phyloP scores from a whole-genome alignment of 2,113 vertebrate genomes.

The Corythoichthys intestinalis region DNA sequence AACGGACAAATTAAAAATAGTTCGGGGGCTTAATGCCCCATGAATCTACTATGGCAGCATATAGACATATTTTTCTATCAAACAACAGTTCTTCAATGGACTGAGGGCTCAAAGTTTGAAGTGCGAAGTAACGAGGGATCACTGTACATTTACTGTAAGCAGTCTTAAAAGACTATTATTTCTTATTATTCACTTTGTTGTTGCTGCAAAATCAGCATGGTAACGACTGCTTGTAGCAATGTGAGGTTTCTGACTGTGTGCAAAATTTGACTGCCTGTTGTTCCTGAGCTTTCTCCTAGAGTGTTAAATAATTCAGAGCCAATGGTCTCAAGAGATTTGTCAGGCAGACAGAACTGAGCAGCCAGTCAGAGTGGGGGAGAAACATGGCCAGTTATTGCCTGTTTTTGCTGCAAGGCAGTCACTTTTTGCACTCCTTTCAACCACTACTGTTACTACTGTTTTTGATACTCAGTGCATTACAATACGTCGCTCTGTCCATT shows the following conservation, averaged over 20 bases:
- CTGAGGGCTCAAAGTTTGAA: too few species aligned
- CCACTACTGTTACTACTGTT: slow-evolving; percentile 11
- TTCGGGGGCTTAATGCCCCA: too few species aligned
- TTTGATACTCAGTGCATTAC: background rate
- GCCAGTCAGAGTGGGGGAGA: slow-evolving; percentile 55
- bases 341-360: slow-evolving; percentile 54
- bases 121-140: too few species aligned
- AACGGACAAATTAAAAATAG: too few species aligned
- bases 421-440: slow-evolving; percentile 33
- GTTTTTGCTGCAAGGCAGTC: slow-evolving; percentile 45
- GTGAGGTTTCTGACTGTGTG: slow-evolving; percentile 26
- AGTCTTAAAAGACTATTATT: background rate
- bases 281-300: slow-evolving; percentile 56
- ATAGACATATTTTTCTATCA: too few species aligned
- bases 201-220: background rate
- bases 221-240: background rate
- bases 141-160: too few species aligned
- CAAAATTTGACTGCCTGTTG: slow-evolving; percentile 47
- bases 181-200: background rate
- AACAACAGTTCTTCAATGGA: too few species aligned
- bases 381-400: slow-evolving; percentile 27
- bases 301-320: slow-evolving; percentile 77
- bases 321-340: slow-evolving; percentile 58
- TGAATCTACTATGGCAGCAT: too few species aligned
- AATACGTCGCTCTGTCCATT: background rate